Conservation (phyloP, 2,113 vertebrate genomes). For the Epinephelus fuscoguttatus region DNA sequence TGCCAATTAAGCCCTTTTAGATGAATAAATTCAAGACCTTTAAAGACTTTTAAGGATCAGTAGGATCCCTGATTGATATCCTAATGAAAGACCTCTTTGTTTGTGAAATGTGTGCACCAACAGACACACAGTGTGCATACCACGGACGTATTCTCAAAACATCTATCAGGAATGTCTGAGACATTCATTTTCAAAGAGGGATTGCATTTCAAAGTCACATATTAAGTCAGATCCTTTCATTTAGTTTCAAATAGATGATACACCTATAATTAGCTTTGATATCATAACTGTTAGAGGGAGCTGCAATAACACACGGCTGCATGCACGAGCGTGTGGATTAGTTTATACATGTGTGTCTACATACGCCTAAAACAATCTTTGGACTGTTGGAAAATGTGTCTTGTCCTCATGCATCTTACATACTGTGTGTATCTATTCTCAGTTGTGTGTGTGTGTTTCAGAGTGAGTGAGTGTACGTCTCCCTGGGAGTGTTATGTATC, state of each 20-base stretch:
- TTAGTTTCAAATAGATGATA: conserved; percentile 9
- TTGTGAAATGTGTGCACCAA: neutral
- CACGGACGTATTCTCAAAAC: neutral
- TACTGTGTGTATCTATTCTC: conserved; percentile 17
- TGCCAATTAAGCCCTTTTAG: no score
- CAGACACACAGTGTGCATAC: neutral
- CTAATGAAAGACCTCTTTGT: neutral
- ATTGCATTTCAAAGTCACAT: conserved; percentile 42
- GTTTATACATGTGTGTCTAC: neutral
- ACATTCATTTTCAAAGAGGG: conserved; percentile 36
- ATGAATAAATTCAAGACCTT: no score
- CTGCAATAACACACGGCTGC: neutral
- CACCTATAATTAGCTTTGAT: conserved; percentile 47
- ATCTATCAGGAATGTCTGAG: conserved; percentile 3
- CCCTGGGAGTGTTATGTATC: conserved; percentile 68
- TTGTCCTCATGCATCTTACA: conserved; percentile 10
- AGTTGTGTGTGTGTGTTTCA: conserved; percentile 5
- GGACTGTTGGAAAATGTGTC: conserved; percentile 2
- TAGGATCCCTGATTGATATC: no score
- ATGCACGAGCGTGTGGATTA: conserved; percentile 20
- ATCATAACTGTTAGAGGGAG: neutral
- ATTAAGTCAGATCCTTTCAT: conserved; percentile 34
- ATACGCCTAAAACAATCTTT: conserved; percentile 8
- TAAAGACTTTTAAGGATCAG: no score
- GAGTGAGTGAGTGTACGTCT: conserved; percentile 36